Evolutionary conservation across 2,113 vertebrate species (phyloP).

Genomic region (Talpa occidentalis): DNA sequence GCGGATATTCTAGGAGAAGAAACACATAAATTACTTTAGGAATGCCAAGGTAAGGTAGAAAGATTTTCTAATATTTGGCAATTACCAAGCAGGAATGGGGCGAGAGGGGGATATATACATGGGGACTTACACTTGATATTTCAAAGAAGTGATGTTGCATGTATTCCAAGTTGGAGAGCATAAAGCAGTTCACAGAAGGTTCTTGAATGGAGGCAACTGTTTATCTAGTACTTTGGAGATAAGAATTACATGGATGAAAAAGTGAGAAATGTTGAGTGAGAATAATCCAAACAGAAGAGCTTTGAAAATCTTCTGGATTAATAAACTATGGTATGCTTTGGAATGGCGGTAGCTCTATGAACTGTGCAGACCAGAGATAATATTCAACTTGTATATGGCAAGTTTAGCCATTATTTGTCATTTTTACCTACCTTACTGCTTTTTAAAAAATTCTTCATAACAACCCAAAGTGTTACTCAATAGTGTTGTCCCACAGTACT

Average conservation of each 20-base stretch:
- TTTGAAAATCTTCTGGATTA: background rate
- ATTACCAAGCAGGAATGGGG: accelerated
- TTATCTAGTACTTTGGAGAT: background rate
- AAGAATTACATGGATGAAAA: background rate
- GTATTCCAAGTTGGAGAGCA: accelerated
- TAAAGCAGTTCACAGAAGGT: background rate
- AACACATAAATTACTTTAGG: too few relatives aligned
- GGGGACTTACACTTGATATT: background rate
- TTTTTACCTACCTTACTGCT: background rate
- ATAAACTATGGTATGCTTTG: background rate
- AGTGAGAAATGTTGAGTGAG: background rate
- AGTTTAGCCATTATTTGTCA: background rate
- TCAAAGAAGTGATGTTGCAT: background rate
- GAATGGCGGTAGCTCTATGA: background rate
- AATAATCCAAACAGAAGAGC: background rate
- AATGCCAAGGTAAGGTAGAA: too few relatives aligned
- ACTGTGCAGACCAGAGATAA: background rate
- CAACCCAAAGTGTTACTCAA: background rate
- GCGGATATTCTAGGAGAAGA: background rate
- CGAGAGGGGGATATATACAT: background rate
- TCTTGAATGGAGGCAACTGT: background rate
- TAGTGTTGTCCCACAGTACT: background rate
- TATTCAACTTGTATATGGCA: background rate
- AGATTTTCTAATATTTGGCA: background rate
- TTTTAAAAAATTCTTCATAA: background rate